Evolutionary conservation across 1,140 invertebrate species (phyloP).

Genomic region (Achatina immaculata): DNA sequence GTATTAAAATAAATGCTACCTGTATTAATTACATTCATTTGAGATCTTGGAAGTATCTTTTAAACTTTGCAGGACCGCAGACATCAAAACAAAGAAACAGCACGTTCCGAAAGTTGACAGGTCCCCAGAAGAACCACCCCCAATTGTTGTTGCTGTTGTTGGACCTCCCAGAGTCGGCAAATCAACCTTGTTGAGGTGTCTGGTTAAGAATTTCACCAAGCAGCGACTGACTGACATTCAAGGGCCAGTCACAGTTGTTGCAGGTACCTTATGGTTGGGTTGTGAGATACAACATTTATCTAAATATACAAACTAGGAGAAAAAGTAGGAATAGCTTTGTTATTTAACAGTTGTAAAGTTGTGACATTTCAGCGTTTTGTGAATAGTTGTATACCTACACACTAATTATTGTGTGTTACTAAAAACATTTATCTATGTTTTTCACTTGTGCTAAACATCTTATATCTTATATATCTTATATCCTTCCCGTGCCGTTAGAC

Average conservation of each 20-base stretch:
- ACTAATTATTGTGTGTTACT: too few species aligned
- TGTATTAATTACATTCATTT: slow-evolving; percentile 10
- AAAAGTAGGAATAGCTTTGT: too few species aligned
- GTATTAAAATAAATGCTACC: background rate
- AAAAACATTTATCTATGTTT: too few species aligned
- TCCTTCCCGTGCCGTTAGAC: too few species aligned
- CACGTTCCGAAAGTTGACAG: slow-evolving; percentile 94
- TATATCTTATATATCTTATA: too few species aligned
- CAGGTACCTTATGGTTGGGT: slow-evolving; percentile 74
- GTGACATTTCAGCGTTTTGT: too few species aligned
- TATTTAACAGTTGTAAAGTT: too few species aligned
- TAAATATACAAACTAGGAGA: too few species aligned
- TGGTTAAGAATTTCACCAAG: slow-evolving; percentile 92
- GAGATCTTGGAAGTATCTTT: background rate
- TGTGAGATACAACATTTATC: too few species aligned
- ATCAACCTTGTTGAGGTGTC: slow-evolving; percentile 89
- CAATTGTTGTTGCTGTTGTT: slow-evolving; percentile 92
- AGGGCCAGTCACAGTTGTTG: slow-evolving; percentile 90
- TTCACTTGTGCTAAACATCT: too few species aligned
- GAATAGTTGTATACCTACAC: too few species aligned
- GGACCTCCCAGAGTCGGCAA: slow-evolving; percentile 99
- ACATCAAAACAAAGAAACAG: slow-evolving; percentile 94
- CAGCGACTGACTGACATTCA: slow-evolving; percentile 89
- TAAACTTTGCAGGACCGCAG: slow-evolving; percentile 79
- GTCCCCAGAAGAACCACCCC: slow-evolving; percentile 91